These are phyloP conservation scores for Margaritifera margaritifera DNA, from an alignment of 2,888 invertebrate species.

Conservation along the genomic window DNA sequence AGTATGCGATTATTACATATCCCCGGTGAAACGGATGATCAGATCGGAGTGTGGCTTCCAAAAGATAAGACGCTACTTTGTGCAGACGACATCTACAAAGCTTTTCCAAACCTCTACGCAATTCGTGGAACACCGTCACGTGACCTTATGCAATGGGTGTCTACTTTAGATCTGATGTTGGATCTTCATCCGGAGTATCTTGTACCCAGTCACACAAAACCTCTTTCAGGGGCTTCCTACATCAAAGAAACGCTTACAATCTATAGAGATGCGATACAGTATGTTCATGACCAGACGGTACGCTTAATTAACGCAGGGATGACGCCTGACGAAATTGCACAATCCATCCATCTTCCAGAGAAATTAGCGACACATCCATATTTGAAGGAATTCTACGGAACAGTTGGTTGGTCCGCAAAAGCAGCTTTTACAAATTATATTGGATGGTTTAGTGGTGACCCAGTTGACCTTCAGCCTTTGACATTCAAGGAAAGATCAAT, in stretches of 20 bases:
- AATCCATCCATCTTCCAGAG: conserved; percentile 49
- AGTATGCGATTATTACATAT: conserved; percentile 61
- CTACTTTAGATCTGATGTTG: conserved; percentile 61
- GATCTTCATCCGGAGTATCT: conserved; percentile 52
- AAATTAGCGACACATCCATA: conserved; percentile 49
- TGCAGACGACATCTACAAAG: conserved; percentile 63
- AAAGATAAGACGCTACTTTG: conserved; percentile 53
- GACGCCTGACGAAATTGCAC: conserved; percentile 62
- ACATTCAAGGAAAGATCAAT: conserved; percentile 44
- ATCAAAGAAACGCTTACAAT: conserved; percentile 39
- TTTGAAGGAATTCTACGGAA: conserved; percentile 64
- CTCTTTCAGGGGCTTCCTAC: conserved; percentile 45
- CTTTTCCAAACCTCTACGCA: conserved; percentile 67
- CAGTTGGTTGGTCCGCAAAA: conserved; percentile 61
- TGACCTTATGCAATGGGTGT: conserved; percentile 53
- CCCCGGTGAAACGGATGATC: conserved; percentile 67
- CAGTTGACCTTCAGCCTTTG: conserved; percentile 51
- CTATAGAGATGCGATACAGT: conserved; percentile 65
- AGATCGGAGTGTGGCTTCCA: conserved; percentile 65
- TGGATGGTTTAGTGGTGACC: conserved; percentile 59
- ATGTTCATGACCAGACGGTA: conserved; percentile 65
- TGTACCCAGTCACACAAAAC: conserved; percentile 63
- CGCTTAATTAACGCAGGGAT: conserved; percentile 62
- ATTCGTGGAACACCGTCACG: conserved; percentile 62
- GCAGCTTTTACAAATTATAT: conserved; percentile 49